Base-by-base conservation (phyloP, 2,797 vertebrate genomes). In the Enteromius thamalakanensis region DNA sequence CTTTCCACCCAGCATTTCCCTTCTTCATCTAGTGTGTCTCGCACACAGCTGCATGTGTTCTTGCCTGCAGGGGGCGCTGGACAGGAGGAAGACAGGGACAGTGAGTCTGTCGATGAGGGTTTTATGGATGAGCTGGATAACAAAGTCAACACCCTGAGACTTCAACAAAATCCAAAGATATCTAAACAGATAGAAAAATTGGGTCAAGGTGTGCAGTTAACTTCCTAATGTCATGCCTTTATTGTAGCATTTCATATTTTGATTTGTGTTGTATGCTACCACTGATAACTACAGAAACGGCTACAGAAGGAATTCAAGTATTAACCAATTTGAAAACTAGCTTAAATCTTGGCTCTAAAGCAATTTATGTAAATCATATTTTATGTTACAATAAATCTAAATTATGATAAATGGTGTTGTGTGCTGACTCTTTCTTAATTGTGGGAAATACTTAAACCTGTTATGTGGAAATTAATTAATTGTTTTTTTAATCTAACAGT, bases 41-140 rank as follows among this genome's bases (percentile, higher is more conserved):
- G 92, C 53, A 82, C 91, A 29, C 93, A 95, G 87, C 90, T 96
- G 6, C 95, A 96, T 0, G 91, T 96, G 32, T 96, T 95, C 64
- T 86, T 96, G 47, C 96, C 95, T 29, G 91, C 78, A 0, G 93
- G 92, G 84, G 87, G 84, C 6, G 8, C 65, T 26, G 81, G 49
- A 29, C 84, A 88, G 14, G 90, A 86, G 17, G 90, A 93, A 40
- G 90, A 90, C 47, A 72, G 60, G 6, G 94, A 94, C 91, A 90
- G 84, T 2, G 93, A 95, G 49, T 94, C 93, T 6, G 83, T 91
- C 77, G 94, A 94, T 0, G 93, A 95, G 72, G 93, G 92, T 53
- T 94, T 94, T 87, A 93, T 94, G 93, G 95, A 96, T n/a, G 94
- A 94, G 76, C 67, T 91, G 40, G 92, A 94, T 82, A 87, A 76